Base-by-base conservation (phyloP, 37 sponge, comb jelly and placozoan species). In the Mnemiopsis leidyi region DNA sequence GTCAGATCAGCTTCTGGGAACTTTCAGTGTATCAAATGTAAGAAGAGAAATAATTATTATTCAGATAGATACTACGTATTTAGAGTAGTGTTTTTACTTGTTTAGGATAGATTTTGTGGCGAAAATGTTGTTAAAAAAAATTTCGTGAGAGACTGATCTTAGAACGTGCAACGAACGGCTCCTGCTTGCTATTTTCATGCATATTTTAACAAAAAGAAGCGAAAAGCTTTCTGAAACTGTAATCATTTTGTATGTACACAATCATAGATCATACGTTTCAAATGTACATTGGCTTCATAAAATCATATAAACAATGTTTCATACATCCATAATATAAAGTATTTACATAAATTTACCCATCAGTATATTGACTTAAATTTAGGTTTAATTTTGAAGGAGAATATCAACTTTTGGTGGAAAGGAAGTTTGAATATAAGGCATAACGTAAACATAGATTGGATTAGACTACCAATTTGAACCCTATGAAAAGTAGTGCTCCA, bases 1-100 rank as follows among this genome's bases (percentile, higher is more conserved):
- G 23, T 35, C 35, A 79, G 37, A 30, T 79, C 82, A 18, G 82
- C 82, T 79, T 79, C 82, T 79, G 82, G 82, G 82, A 79, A 79
- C 82, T 79, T 69, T 25, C 24, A 5, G 29, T 69, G 9, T 69
- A 69, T 69, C 2, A 69, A 69, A 48, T 48, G 5, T 48, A 48
- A 48, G 61, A 48, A 5, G 13, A 5, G 13, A 48, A 13, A 48
- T 48, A n/a, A n/a, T n/a, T n/a, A n/a, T n/a, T n/a, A n/a, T n/a
- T n/a, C n/a, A n/a, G n/a, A n/a, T n/a, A n/a, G n/a, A n/a, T n/a
- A n/a, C n/a, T n/a, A n/a, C n/a, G n/a, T n/a, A n/a, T n/a, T n/a
- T n/a, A n/a, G n/a, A n/a, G n/a, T n/a, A n/a, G n/a, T n/a, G n/a
- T n/a, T n/a, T n/a, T n/a, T n/a, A n/a, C n/a, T n/a, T n/a, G n/a